phyloP scores from a whole-genome alignment of 64 coral and sea anemone genomes.

The Exaiptasia diaphana region DNA sequence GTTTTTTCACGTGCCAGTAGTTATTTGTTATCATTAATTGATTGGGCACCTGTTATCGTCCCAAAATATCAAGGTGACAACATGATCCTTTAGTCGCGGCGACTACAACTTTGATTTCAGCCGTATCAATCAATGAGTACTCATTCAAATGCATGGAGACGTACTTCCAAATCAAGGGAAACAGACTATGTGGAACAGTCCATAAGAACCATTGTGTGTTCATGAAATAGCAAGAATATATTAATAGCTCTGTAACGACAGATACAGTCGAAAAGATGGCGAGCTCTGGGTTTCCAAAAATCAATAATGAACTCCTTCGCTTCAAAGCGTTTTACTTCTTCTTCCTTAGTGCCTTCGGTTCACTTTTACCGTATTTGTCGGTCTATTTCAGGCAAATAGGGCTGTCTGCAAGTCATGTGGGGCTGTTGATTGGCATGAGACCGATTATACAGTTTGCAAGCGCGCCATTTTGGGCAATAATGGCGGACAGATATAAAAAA shows the following conservation, averaged over 20 bases:
- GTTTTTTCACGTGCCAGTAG: background rate
- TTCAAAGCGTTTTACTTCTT: constrained; percentile 99
- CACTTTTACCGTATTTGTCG: constrained; percentile 89
- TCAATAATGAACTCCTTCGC: constrained; percentile 77
- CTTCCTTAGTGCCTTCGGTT: constrained; percentile 81
- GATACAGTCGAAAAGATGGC: too few relatives aligned
- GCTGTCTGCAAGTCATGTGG: constrained; percentile 83
- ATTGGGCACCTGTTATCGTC: background rate
- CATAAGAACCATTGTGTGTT: too few relatives aligned
- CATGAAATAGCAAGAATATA: too few relatives aligned
- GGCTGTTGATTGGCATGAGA: constrained; percentile 77
- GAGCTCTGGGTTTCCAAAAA: too few relatives aligned
- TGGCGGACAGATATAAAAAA: constrained; percentile 92
- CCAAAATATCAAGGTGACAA: background rate
- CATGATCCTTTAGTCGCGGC: background rate
- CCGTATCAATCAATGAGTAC: background rate
- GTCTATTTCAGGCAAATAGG: constrained; percentile 97
- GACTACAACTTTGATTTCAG: background rate
- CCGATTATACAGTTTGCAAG: constrained; percentile 94
- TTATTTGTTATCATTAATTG: background rate
- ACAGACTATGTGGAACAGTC: too few relatives aligned
- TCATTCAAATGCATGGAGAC: too few relatives aligned
- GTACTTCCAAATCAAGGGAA: too few relatives aligned
- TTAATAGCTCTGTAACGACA: too few relatives aligned
- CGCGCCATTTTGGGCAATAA: constrained; percentile 94